phyloP scores from a whole-genome alignment of 2,888 invertebrate genomes.

The Leucania comma region DNA sequence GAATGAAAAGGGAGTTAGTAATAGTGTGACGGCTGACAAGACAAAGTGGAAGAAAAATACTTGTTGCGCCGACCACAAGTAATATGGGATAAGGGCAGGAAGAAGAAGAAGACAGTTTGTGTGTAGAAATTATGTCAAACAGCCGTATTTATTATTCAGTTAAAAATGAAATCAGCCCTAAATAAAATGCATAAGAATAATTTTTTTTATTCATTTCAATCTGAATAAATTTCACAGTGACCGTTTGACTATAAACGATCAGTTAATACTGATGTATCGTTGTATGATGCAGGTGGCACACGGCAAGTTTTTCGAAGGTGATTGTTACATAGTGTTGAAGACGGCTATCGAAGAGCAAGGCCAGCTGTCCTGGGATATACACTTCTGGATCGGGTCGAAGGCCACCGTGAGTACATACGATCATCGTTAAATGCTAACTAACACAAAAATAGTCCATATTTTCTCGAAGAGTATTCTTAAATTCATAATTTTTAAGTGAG shows the following conservation, averaged over 20 bases:
- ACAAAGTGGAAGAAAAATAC: too few relatives aligned
- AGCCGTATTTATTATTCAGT: too few relatives aligned
- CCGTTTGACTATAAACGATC: not conserved
- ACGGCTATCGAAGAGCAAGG: slow-evolving; percentile 96
- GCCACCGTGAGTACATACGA: slow-evolving; percentile 93
- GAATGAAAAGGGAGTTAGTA: too few relatives aligned
- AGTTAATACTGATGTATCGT: not conserved
- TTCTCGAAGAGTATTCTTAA: not conserved
- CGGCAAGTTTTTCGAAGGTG: slow-evolving; percentile 99
- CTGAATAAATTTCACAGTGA: not conserved
- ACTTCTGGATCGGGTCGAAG: slow-evolving; percentile 99
- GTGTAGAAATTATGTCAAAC: too few relatives aligned
- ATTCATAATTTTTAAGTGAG: not conserved
- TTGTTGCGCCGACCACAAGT: too few relatives aligned
- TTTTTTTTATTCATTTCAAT: too few relatives aligned
- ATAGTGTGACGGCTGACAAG: too few relatives aligned
- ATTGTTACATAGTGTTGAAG: slow-evolving; percentile 99
- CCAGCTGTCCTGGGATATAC: slow-evolving; percentile 98
- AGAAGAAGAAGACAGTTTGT: too few relatives aligned
- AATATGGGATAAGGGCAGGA: too few relatives aligned
- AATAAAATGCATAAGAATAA: too few relatives aligned
- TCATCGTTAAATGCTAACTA: not conserved
- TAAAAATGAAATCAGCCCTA: too few relatives aligned
- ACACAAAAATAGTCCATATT: not conserved
- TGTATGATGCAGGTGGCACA: slow-evolving; percentile 91